Evolutionary conservation across 2,888 invertebrate genomes (phyloP), one percentile per base, ranked within the genome.

Genomic region (Venusia cambrica): DNA sequence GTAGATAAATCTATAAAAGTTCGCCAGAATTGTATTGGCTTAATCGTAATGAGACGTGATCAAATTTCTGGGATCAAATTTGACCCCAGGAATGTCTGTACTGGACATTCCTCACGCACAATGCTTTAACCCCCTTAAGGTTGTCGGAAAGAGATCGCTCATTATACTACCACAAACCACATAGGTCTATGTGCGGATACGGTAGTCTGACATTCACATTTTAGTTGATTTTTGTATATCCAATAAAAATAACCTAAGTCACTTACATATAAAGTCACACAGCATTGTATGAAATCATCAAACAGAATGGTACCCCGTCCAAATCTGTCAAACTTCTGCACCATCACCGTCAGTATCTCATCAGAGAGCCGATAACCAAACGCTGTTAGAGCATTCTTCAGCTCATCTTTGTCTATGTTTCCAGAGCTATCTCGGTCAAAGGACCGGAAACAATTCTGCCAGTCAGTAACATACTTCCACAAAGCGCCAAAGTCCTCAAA

Each of bases 201-300:
- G n/a, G n/a, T n/a, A n/a, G n/a, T n/a, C n/a, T n/a, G n/a, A n/a
- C n/a, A n/a, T n/a, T n/a, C n/a, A n/a, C n/a, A n/a, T n/a, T n/a
- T n/a, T n/a, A n/a, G n/a, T n/a, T n/a, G n/a, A n/a, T n/a, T n/a
- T n/a, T n/a, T n/a, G n/a, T n/a, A n/a, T n/a, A n/a, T n/a, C n/a
- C n/a, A n/a, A 3, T 5, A 9, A 16, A 16, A 9, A 3, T 17
- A 12, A 12, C 7, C 10, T 3, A 12, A 34, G 9, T 22, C 66
- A 91, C 94, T 94, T 89, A 97, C 97, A 88, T 97, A 94, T 64
- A 98, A 87, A 31, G 95, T 93, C 45, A 98, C 92, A 73, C 97
- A 97, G 69, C 97, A 97, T 72, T 98, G 98, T 54, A 99, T 98
- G 73, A 99, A 99, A 76, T 99, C 99, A 87, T 99, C 99, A 81